Conservation (phyloP, 2,797 vertebrate species). For the Nothura maculosa region DNA sequence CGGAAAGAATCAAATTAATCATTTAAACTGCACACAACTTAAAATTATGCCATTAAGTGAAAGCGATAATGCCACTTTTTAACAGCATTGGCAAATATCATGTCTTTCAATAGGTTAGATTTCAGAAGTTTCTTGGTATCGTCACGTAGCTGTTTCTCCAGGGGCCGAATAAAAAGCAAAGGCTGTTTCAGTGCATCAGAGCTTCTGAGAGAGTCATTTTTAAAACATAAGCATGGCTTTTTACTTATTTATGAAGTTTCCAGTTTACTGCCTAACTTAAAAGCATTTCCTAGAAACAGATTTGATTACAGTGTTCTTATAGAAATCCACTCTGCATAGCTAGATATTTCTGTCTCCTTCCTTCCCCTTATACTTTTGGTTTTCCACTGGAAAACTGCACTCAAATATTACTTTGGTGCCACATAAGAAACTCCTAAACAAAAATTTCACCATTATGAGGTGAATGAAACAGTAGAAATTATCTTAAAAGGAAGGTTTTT, state of each 20-base stretch:
- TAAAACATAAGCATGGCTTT: neutral
- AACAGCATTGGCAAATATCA: too few species aligned
- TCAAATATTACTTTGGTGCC: neutral
- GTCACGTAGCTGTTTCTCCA: neutral
- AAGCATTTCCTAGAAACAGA: neutral
- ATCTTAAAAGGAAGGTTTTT: neutral
- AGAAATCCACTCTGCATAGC: neutral
- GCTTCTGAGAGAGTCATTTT: neutral
- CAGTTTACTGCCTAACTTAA: neutral
- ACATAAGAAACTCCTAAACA: neutral
- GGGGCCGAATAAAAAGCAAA: neutral
- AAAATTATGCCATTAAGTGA: neutral
- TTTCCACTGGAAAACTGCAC: neutral
- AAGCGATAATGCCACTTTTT: neutral
- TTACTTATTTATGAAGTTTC: neutral
- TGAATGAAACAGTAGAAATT: neutral
- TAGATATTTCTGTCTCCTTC: neutral
- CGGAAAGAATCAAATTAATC: neutral
- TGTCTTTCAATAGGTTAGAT: neutral
- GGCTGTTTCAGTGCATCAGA: neutral
- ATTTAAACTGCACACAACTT: neutral
- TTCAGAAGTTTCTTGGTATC: neutral
- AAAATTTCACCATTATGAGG: neutral
- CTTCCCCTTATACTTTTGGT: neutral
- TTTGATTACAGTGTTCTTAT: neutral